Percentiles rank a stretch among this genome's conserved stretches.
These are phyloP conservation scores for Nomada fucata DNA, from an alignment of 2,888 invertebrate genomes.

Conservation along the genomic window DNA sequence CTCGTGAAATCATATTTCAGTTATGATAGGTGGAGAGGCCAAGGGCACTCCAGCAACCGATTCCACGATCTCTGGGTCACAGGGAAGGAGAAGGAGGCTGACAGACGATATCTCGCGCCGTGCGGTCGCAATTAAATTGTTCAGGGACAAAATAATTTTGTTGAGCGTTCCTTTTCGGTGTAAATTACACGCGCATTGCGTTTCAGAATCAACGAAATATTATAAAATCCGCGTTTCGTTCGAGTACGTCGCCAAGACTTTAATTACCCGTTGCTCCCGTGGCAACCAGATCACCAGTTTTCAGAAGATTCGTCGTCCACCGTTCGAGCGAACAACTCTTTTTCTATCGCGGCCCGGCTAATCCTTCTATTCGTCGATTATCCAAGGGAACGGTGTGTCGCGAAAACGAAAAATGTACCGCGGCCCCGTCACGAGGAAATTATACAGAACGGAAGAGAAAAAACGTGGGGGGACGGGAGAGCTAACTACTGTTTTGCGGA, in stretches of 20 bases:
- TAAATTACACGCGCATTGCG: no score
- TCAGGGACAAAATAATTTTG: neutral
- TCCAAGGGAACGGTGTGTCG: constrained; percentile 1
- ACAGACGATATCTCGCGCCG: neutral
- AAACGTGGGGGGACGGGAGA: neutral
- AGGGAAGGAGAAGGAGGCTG: neutral
- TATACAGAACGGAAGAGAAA: neutral
- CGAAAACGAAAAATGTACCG: constrained; percentile 6
- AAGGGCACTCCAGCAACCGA: constrained; percentile 43
- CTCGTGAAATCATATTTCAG: constrained; percentile 39
- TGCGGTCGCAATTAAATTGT: neutral
- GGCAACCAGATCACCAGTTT: neutral
- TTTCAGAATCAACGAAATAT: no score
- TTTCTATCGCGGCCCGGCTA: no score
- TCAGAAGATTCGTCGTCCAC: neutral
- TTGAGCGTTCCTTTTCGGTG: no score
- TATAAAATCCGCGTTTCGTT: no score
- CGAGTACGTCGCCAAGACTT: no score
- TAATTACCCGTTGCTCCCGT: no score
- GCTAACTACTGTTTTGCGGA: constrained; percentile 24
- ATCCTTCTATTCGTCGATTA: neutral
- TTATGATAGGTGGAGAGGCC: constrained; percentile 13
- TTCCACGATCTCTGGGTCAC: neutral
- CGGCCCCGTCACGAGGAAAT: constrained; percentile 11
- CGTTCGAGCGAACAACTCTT: no score